Percentiles rank a stretch among this genome's conserved stretches.
These are phyloP conservation scores for Morone saxatilis DNA, from an alignment of 2,113 vertebrate genomes.

Conservation along the genomic window DNA sequence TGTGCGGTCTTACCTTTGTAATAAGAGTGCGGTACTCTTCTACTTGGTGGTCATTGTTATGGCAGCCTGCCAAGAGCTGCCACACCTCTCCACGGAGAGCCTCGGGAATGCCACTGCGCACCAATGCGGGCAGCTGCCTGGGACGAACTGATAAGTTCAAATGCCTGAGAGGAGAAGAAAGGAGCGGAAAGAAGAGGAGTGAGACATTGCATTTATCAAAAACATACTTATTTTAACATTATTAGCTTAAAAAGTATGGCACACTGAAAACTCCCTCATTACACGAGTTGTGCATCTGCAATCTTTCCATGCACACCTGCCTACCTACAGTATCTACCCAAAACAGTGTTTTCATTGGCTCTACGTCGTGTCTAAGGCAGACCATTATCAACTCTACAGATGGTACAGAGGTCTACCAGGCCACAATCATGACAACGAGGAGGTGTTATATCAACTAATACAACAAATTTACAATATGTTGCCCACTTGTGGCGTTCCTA, in stretches of 20 bases:
- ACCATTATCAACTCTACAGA: background rate
- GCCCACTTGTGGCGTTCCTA: no score
- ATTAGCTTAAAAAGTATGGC: background rate
- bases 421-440: background rate
- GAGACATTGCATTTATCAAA: background rate
- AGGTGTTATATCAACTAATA: slow-evolving; percentile 10
- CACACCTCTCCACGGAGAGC: slow-evolving; percentile 97
- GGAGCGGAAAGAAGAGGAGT: slow-evolving; percentile 2
- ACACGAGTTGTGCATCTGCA: background rate
- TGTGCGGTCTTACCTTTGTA: slow-evolving; percentile 90
- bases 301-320: background rate
- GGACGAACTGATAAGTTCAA: slow-evolving; percentile 95
- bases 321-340: background rate
- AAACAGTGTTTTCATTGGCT: slow-evolving; percentile 10
- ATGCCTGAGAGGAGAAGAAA: slow-evolving; percentile 86
- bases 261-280: background rate
- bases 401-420: background rate
- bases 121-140: slow-evolving; percentile 90
- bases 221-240: background rate
- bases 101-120: slow-evolving; percentile 95
- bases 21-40: slow-evolving; percentile 99
- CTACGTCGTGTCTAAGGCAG: background rate
- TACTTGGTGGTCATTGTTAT: slow-evolving; percentile 96
- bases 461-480: background rate
- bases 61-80: slow-evolving; percentile 98